Base-by-base conservation (phyloP, 1,140 invertebrate species). In the Potamilus streckersoni region DNA sequence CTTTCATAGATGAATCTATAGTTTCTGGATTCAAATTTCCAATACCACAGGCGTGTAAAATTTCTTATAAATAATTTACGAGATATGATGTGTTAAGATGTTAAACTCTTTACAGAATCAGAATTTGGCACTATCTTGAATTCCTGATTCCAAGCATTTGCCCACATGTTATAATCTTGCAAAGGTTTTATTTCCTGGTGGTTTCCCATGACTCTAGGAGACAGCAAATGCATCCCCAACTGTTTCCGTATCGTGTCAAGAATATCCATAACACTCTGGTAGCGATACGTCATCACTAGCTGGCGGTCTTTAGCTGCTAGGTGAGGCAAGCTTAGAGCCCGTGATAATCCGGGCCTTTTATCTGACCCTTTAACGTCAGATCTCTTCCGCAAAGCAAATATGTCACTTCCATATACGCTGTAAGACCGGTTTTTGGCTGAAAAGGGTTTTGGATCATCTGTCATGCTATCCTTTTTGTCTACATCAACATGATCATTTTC, bases 221-320 rank as follows among this genome's bases (percentile, higher is more conserved):
- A 84, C 27, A 85, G 68, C 2, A 79, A 23, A 17, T 81, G 59
- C 31, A 82, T 59, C 0, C 81, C 82, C 19, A 76, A 63, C 56
- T 77, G 61, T 17, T 74, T 59, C 15, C 80, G 72, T 2, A 88
- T 70, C 13, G 78, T 81, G 73, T 88, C 86, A 55, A 88, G 58
- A 20, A 88, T 86, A 65, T 88, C 85, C 85, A 88, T 88, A 57
- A 83, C 85, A 65, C 82, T 82, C 70, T 88, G 81, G 67, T 86
- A 80, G 3, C 83, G 73, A 66, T 88, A 81, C 4, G 83, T 82
- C 63, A 86, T 57, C 11, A 84, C 75, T n/a, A 86, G 75, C 63
- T 82, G 79, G 79, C 79, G 78, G 13, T 83, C 73, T 27, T 66
- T 71, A 5, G 80, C 76, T 38, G 80, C 63, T 55, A 75, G 56